Conservation (phyloP, 2,113 vertebrate genomes). For the Alosa alosa region DNA sequence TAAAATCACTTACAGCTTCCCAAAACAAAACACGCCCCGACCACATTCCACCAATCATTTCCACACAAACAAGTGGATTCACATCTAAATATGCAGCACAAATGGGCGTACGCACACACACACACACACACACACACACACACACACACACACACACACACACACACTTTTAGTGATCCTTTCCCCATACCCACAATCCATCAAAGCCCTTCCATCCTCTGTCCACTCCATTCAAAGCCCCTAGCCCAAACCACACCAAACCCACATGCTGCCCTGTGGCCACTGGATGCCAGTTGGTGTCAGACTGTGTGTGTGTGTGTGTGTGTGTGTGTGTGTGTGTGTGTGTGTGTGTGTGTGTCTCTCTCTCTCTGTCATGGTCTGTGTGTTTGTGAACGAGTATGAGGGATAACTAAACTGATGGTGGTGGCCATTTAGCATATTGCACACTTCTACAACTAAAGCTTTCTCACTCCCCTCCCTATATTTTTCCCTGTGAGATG, state of each 20-base stretch:
- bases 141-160: no score
- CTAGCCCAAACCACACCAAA: not conserved
- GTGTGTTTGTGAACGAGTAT: not conserved
- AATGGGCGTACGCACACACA: not conserved
- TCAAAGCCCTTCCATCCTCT: not conserved
- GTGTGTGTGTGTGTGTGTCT: not conserved
- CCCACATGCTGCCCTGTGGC: not conserved
- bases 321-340: not conserved
- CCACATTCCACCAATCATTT: not conserved
- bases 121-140: not conserved
- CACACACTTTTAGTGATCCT: no score
- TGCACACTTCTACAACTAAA: not conserved
- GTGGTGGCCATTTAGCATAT: slow-evolving; percentile 51
- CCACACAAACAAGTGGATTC: not conserved
- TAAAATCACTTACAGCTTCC: not conserved
- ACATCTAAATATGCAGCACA: no score
- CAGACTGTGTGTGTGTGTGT: not conserved
- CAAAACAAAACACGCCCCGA: not conserved
- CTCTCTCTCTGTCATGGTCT: not conserved
- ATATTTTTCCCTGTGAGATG: not conserved
- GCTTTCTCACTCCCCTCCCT: not conserved
- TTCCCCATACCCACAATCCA: not conserved
- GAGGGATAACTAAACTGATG: not conserved
- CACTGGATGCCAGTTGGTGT: no score
- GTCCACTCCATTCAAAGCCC: not conserved